Evolutionary conservation across 2,797 vertebrate species (phyloP).

Genomic region (Amphiprion clarkii): DNA sequence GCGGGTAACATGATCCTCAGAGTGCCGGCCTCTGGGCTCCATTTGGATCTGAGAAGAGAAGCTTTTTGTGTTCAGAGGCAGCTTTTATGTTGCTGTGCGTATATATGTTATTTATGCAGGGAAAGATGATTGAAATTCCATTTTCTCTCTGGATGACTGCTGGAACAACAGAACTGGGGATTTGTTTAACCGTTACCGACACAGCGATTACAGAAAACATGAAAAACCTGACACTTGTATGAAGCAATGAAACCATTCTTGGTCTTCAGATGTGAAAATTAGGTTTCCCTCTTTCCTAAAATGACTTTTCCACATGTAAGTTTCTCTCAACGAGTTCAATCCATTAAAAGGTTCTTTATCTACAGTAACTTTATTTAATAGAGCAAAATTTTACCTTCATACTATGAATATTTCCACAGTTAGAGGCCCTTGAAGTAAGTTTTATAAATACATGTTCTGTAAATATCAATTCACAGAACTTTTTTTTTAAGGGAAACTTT

Average conservation of each 20-base stretch:
- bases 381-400: too few relatives aligned
- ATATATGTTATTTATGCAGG: constrained; percentile 15
- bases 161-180: background rate
- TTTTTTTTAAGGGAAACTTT: too few relatives aligned
- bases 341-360: too few relatives aligned
- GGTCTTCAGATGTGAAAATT: background rate
- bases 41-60: constrained; percentile 4
- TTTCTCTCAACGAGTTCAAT: background rate
- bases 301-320: constrained; percentile 1
- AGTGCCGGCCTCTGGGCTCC: constrained; percentile 40
- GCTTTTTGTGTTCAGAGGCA: too few relatives aligned
- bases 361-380: too few relatives aligned
- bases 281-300: background rate
- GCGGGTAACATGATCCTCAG: constrained; percentile 43
- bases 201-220: too few relatives aligned
- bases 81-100: constrained; percentile 22
- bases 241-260: background rate
- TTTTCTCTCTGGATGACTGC: background rate
- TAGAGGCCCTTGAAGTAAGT: too few relatives aligned
- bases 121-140: constrained; percentile 34
- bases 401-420: too few relatives aligned
- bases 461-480: too few relatives aligned
- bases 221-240: too few relatives aligned
- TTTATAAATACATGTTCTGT: too few relatives aligned
- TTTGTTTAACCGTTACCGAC: too few relatives aligned